Evolutionary conservation across 2,797 vertebrate genomes (phyloP).

Genomic region (Vespertilio murinus): DNA sequence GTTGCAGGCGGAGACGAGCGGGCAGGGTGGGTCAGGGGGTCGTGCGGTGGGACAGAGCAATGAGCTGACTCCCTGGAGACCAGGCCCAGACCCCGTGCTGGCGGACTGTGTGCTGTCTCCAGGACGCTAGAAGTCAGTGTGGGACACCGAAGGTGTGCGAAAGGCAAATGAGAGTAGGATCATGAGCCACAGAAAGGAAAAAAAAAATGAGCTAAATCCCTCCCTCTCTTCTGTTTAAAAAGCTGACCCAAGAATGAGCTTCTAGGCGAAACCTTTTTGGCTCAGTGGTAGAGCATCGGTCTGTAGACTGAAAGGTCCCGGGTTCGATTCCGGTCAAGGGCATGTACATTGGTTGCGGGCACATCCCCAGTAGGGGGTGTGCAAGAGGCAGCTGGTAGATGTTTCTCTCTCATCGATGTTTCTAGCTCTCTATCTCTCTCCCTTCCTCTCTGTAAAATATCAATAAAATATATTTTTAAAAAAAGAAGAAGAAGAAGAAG

Average conservation of each 20-base stretch:
- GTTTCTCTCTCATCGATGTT: too few species aligned
- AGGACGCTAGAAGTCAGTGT: not conserved
- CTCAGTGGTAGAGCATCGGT: too few species aligned
- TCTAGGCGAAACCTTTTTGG: too few species aligned
- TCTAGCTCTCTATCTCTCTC: too few species aligned
- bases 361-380: too few species aligned
- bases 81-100: not conserved
- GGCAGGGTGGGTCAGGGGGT: not conserved
- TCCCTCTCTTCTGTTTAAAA: not conserved
- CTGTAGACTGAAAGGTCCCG: too few species aligned
- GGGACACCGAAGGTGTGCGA: not conserved
- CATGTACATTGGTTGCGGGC: too few species aligned
- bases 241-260: not conserved
- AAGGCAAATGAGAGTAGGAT: not conserved
- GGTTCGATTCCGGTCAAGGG: too few species aligned
- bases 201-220: not conserved
- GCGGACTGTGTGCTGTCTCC: not conserved
- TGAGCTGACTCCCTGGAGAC: not conserved
- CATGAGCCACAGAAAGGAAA: not conserved
- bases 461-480: too few species aligned
- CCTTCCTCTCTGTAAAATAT: too few species aligned
- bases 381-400: too few species aligned
- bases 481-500: too few species aligned
- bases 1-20: not conserved
- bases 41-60: not conserved